These are phyloP conservation scores for Tribolium freemani DNA, from an alignment of 2,888 invertebrate genomes.

Conservation along the genomic window DNA sequence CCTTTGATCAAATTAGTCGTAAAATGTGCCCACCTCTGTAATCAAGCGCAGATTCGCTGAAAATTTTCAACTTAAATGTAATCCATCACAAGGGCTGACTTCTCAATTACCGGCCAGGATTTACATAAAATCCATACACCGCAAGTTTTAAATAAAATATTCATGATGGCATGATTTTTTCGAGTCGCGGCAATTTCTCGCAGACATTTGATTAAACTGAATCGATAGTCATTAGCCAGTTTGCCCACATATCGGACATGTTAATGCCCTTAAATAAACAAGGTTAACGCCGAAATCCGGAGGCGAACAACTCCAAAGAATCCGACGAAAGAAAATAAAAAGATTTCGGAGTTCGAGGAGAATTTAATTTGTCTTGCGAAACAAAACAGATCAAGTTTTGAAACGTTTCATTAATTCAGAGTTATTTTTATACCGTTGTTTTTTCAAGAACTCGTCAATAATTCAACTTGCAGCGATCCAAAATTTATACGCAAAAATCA, in stretches of 20 bases:
- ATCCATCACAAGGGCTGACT: conserved; percentile 36
- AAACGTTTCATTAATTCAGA: conserved; percentile 8
- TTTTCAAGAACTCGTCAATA: neutral
- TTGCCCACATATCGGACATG: neutral
- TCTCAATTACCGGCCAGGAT: conserved; percentile 28
- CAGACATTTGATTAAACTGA: conserved; percentile 5
- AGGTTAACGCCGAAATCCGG: neutral
- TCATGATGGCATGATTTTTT: conserved; percentile 3
- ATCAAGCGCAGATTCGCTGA: conserved; percentile 6
- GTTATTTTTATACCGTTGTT: conserved; percentile 1
- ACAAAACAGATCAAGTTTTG: conserved; percentile 10
- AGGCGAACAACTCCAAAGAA: neutral
- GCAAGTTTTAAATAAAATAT: neutral
- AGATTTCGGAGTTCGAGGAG: neutral
- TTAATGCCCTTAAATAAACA: conserved; percentile 1
- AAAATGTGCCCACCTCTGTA: neutral
- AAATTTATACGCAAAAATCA: too few species aligned
- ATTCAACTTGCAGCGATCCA: neutral
- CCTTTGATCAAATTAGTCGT: conserved; percentile 2
- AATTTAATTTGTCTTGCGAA: conserved; percentile 1
- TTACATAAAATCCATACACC: conserved; percentile 35
- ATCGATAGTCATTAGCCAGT: neutral
- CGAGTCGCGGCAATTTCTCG: neutral
- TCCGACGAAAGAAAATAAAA: neutral
- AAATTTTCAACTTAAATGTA: conserved; percentile 11